phyloP scores from a whole-genome alignment of 2,888 invertebrate species.

The Alcis repandata region DNA sequence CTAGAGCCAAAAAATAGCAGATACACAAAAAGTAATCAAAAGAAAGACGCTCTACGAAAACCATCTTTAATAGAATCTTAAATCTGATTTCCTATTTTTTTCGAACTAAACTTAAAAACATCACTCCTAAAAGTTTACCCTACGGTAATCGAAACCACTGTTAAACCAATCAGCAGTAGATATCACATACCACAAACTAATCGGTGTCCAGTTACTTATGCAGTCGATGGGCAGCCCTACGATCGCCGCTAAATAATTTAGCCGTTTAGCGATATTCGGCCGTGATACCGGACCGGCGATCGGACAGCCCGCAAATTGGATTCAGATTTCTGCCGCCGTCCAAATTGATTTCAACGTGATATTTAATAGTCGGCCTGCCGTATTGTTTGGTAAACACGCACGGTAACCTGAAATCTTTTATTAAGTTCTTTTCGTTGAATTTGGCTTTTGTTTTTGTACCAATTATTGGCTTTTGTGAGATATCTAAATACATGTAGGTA shows the following conservation, averaged over 20 bases:
- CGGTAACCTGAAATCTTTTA: constrained; percentile 32
- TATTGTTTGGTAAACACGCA: constrained; percentile 56
- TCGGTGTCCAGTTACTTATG: no score
- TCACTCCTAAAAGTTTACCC: no score
- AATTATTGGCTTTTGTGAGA: neutral
- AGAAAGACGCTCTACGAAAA: no score
- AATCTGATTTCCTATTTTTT: no score
- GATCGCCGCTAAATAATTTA: constrained; percentile 85
- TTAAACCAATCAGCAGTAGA: no score
- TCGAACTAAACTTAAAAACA: no score
- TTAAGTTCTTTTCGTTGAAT: constrained; percentile 11
- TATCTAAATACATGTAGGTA: no score
- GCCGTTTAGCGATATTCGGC: constrained; percentile 85
- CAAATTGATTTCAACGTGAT: constrained; percentile 84
- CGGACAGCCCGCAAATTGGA: constrained; percentile 86
- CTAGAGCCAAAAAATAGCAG: no score
- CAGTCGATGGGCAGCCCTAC: constrained; percentile 44
- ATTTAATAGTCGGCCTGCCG: constrained; percentile 74
- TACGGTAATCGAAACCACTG: no score
- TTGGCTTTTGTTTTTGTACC: neutral
- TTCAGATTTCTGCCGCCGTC: constrained; percentile 82
- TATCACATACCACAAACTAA: no score
- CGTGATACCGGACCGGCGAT: constrained; percentile 78
- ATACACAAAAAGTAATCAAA: no score
- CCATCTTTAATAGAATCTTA: no score